Evolutionary conservation across 92 coral and sea anemone species (phyloP), one percentile per base, ranked within the genome.

Genomic region (Phenganax stokvisi): DNA sequence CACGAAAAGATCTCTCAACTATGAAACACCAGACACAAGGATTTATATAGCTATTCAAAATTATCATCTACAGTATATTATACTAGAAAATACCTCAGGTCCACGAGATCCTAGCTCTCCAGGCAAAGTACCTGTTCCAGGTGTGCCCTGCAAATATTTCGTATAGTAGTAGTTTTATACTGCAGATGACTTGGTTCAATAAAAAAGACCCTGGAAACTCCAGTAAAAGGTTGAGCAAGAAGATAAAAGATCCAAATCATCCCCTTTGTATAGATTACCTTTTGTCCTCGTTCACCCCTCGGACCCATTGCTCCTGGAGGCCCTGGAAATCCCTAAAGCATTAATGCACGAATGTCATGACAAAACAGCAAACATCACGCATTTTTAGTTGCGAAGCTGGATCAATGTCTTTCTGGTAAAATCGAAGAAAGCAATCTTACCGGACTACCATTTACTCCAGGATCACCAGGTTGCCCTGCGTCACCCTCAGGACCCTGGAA

Each of bases 401-500:
- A 15, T 7, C 25, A 12, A 28, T 61, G 3, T 29, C 52, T 29
- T 47, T 27, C 51, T 29, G 51, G 20, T 12, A 47, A 69, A 1
- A 29, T 9, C 51, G 61, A 28, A 52, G 20, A 52, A 56, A 58
- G 12, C 56, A 12, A 3, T 54, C 73, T 58, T 81, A 88, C 91
- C 86, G 59, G 51, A 70, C 75, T 78, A 25, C 91, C 91, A 20
- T 29, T 57, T 53, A 57, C 44, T 31, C 88, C 91, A 56, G 66
- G 62, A 12, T 67, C 30, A 13, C 91, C 91, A 54, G 86, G 88
- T 56, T 57, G 51, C 6, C 91, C 91, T 9, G 83, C 75, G 10
- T 71, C 62, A 37, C 91, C 91, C 51, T 47, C 64, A 12, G 88
- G 76, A 51, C 91, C 91, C 91, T 87, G 74, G 20, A 87, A 64